Conservation (phyloP, 2,113 vertebrate species). For the Dromaius novaehollandiae region DNA sequence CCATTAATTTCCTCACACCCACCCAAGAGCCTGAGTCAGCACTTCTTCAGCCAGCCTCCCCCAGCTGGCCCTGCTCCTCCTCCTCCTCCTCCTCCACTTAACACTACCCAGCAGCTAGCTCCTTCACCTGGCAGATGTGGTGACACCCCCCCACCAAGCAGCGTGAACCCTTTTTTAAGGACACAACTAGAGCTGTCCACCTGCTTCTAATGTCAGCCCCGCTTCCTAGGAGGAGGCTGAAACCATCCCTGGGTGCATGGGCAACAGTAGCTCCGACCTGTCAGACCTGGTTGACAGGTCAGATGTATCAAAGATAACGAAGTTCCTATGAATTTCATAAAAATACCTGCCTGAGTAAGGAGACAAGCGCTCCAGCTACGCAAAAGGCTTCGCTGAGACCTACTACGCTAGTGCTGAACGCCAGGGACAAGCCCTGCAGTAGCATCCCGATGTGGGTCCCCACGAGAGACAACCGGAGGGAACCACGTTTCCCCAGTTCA, state of each 20-base stretch:
- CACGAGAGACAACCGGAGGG: neutral
- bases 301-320: neutral
- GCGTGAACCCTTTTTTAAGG: neutral
- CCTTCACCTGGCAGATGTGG: neutral
- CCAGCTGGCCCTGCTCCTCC: neutral
- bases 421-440: too few relatives aligned
- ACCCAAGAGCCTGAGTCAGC: neutral
- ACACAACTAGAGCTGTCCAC: neutral
- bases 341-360: neutral
- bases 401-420: neutral
- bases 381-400: neutral
- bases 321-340: neutral
- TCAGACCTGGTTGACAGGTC: neutral
- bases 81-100: neutral
- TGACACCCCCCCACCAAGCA: neutral
- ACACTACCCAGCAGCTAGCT: accelerated
- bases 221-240: neutral
- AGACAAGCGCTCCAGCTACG: accelerated
- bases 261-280: accelerated
- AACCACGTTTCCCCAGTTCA: neutral
- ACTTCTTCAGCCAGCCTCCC: neutral
- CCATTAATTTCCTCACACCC: neutral
- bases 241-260: neutral
- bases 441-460: neutral
- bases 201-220: neutral